A percentile compares a stretch with the other conserved stretches of the same genome.
Conservation (phyloP, 2,888 invertebrate species). For the Noctua comes region DNA sequence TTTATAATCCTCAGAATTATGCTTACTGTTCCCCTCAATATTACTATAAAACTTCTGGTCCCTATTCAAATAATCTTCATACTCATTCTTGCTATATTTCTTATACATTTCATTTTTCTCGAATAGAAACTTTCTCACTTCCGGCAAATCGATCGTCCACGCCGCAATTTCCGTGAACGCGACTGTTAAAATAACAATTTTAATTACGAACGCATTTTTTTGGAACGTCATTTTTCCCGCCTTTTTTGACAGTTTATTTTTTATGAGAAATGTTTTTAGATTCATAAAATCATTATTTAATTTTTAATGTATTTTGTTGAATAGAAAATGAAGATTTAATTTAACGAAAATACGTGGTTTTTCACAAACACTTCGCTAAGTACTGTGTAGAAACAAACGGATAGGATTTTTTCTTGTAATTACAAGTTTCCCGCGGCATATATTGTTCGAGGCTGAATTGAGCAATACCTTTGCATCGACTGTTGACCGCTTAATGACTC, state of each 20-base stretch:
- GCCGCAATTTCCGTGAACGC: slow-evolving; percentile 71
- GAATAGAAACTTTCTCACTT: slow-evolving; percentile 78
- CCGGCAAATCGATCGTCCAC: slow-evolving; percentile 85
- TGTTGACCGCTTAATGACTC: slow-evolving; percentile 33
- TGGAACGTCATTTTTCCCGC: slow-evolving; percentile 66
- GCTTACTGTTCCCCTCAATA: slow-evolving; percentile 73
- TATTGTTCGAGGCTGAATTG: slow-evolving; percentile 77
- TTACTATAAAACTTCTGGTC: slow-evolving; percentile 70
- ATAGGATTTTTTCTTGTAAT: slow-evolving; percentile 81
- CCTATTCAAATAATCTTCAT: slow-evolving; percentile 57
- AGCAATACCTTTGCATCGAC: slow-evolving; percentile 65
- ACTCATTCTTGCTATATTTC: slow-evolving; percentile 42
- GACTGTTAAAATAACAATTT: slow-evolving; percentile 67
- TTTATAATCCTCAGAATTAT: slow-evolving; percentile 67
- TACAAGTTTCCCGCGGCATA: slow-evolving; percentile 80
- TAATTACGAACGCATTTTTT: slow-evolving; percentile 61
- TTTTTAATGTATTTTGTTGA: neutral
- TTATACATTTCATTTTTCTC: slow-evolving; percentile 70
- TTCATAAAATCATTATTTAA: slow-evolving; percentile 21
- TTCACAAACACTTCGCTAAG: slow-evolving; percentile 56
- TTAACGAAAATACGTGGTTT: slow-evolving; percentile 63
- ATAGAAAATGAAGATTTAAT: neutral
- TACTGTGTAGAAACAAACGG: slow-evolving; percentile 75
- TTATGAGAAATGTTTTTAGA: neutral
- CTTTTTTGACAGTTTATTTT: slow-evolving; percentile 34